A percentile compares a stretch with the other conserved stretches of the same genome.
Evolutionary conservation across 2,797 vertebrate species (phyloP).

Genomic region (Neosilurus mollespiculum): DNA sequence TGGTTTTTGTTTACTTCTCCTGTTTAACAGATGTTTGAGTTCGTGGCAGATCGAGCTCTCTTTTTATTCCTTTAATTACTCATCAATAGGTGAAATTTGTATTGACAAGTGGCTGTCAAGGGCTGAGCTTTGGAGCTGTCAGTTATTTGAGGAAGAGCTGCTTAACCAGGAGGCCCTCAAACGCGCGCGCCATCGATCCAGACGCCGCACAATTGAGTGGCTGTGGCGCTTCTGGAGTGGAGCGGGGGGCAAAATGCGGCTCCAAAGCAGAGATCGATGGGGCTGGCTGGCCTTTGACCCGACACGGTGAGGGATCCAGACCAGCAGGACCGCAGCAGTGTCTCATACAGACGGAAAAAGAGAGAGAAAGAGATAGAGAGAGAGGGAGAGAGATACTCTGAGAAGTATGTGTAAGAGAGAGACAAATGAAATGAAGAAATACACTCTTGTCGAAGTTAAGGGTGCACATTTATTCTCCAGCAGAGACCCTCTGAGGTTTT

Average conservation of each 20-base stretch:
- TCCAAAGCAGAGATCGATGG: slow-evolving; percentile 70
- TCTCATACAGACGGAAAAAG: slow-evolving; percentile 61
- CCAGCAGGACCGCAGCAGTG: slow-evolving; percentile 62
- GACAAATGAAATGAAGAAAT: not conserved
- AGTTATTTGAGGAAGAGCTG: slow-evolving; percentile 69
- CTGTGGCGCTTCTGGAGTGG: slow-evolving; percentile 62
- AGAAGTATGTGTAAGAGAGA: not conserved
- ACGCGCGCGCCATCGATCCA: slow-evolving; percentile 72
- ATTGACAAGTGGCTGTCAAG: slow-evolving; percentile 80
- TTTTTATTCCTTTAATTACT: slow-evolving; percentile 72
- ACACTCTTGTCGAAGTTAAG: not conserved
- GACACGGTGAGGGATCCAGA: slow-evolving; percentile 59
- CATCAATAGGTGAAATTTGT: slow-evolving; percentile 83
- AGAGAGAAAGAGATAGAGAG: slow-evolving; percentile 56
- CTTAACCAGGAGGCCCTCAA: slow-evolving; percentile 67
- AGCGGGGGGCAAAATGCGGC: slow-evolving; percentile 66
- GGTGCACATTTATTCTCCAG: not conserved
- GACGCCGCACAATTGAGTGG: slow-evolving; percentile 65
- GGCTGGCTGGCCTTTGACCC: slow-evolving; percentile 77
- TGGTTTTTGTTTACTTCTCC: slow-evolving; percentile 67
- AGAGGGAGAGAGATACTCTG: slow-evolving; percentile 18
- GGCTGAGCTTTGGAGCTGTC: slow-evolving; percentile 78
- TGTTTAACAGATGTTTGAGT: slow-evolving; percentile 79
- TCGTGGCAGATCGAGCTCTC: slow-evolving; percentile 49
- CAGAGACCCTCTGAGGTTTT: not conserved